Evolutionary conservation across 2,113 vertebrate species (phyloP), one percentile per base, ranked within the genome.

Genomic region (Oryzias melastigma): DNA sequence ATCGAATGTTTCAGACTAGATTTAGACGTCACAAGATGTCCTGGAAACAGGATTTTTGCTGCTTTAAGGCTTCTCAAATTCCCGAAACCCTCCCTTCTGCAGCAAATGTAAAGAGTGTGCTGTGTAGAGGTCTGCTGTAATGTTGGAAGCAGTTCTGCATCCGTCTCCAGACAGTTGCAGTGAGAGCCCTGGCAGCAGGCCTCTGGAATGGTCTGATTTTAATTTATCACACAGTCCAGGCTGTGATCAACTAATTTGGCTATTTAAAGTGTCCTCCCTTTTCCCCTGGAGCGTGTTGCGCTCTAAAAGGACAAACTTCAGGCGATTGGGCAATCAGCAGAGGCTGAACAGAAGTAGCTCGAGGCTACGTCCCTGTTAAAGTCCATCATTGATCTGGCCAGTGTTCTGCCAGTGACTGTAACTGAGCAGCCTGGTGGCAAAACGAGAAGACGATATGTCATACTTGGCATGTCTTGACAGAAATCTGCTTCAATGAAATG

Each of bases 171-270:
- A 46, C n/a, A n/a, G 55, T 82, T 82, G 78, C 83, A 82, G 75
- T 56, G 48, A 43, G 65, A 3, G 20, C 10, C 49, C 75, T 77
- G 78, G 73, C 69, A 69, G 70, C 68, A 44, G 53, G 29, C 53
- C 52, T 44, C 60, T 45, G 58, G 24, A 62, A 57, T 1, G 1
- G 7, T 49, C 65, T 57, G 70, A 82, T 83, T 73, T 35, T 63
- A 58, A 85, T 82, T 81, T 57, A 62, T 71, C 52, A 82, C 85
- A 73, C 78, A 67, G 29, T 35, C 29, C 63, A 55, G 44, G 58
- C 51, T 70, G 46, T 63, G 67, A 78, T 85, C 84, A 83, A 42
- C 58, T 78, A 42, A 52, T 80, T 49, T 55, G 19, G 68, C 60
- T 54, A 45, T 81, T 29, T 5, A 62, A 74, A 57, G 62, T 51